Conservation (phyloP, 2,113 vertebrate species). For the Porphyrio hochstetteri region DNA sequence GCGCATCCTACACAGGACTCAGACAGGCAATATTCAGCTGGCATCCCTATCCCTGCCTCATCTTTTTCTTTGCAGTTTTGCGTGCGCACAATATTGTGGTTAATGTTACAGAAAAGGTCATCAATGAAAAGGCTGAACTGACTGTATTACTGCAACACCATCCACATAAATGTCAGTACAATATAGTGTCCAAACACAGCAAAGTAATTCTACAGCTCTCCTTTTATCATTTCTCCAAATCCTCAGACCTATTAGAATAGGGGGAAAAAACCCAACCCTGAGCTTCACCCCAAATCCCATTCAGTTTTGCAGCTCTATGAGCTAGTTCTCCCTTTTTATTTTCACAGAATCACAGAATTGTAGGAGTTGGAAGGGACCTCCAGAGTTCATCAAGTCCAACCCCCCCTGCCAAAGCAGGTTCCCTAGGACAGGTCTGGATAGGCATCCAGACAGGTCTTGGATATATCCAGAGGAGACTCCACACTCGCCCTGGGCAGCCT, state of each 20-base stretch:
- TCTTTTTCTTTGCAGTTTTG: neutral
- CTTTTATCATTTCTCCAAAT: neutral
- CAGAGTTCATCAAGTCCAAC: no score
- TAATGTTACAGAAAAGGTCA: slow-evolving; percentile 28
- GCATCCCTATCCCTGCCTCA: neutral
- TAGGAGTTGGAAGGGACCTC: no score
- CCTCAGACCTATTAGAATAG: neutral
- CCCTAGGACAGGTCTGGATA: no score
- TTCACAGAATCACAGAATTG: no score
- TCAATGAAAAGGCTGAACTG: neutral
- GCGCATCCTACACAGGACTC: neutral
- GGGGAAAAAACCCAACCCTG: neutral
- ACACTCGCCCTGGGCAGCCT: no score
- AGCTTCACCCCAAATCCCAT: neutral
- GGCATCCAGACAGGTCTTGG: no score
- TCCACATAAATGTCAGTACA: neutral
- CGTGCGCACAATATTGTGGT: neutral
- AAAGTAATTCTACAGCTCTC: neutral
- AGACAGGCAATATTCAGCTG: neutral
- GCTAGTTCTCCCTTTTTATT: neutral
- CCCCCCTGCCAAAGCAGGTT: no score
- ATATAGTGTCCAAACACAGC: neutral
- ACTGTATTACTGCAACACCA: neutral
- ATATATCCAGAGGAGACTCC: no score
- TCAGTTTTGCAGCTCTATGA: neutral